phyloP scores from a whole-genome alignment of 2,113 vertebrate species.

The Paramormyrops kingsleyae region DNA sequence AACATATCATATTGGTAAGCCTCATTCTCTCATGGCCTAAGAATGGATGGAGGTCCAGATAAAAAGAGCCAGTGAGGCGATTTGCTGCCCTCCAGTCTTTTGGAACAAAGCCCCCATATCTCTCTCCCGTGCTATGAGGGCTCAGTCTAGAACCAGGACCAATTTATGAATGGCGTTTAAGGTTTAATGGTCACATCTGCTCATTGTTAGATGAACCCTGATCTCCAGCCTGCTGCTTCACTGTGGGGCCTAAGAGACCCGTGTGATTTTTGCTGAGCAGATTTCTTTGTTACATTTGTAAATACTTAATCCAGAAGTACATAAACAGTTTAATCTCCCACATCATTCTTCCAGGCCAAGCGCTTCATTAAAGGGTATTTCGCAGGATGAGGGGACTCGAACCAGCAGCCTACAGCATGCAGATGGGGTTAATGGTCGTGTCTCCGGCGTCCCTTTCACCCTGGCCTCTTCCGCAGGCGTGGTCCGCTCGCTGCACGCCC shows the following conservation, averaged over 20 bases:
- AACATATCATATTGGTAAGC: neutral
- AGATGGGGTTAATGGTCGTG: neutral
- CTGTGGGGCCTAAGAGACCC: neutral
- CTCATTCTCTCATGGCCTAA: neutral
- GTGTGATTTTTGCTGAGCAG: neutral
- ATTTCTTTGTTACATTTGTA: neutral
- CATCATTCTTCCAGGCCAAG: neutral
- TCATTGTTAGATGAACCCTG: neutral
- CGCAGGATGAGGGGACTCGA: neutral
- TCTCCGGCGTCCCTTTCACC: neutral
- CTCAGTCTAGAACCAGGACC: neutral
- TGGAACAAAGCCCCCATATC: neutral
- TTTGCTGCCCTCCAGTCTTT: neutral
- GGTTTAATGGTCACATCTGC: neutral
- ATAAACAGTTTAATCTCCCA: neutral
- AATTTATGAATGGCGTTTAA: neutral
- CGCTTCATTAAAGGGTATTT: neutral
- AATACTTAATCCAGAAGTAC: neutral
- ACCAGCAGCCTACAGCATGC: neutral
- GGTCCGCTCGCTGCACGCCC: conserved; percentile 70
- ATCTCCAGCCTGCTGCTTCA: neutral
- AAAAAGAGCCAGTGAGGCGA: neutral
- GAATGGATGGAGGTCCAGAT: neutral
- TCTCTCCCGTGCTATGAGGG: neutral
- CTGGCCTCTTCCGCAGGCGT: conserved; percentile 56